Evolutionary conservation across 2,113 vertebrate species (phyloP), one percentile per base, ranked within the genome.

Genomic region (Apteryx mantelli): DNA sequence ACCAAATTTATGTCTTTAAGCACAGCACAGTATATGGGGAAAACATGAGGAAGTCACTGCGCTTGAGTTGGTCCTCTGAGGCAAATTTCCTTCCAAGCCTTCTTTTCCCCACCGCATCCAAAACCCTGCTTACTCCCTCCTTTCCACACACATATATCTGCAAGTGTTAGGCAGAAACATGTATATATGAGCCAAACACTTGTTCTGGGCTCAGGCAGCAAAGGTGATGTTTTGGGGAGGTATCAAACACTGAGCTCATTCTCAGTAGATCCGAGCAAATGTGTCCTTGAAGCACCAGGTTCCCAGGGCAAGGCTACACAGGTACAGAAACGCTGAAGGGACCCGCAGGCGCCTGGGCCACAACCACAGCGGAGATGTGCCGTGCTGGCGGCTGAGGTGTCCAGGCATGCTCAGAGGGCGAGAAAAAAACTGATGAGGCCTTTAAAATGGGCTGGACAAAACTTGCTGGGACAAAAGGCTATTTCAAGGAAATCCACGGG

Each of bases 391-490:
- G 9, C 70, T 32, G 63, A 61, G 22, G 65, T 22, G 2, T 3
- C 6, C 56, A 53, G 53, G 19, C 20, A 13, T 3, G 4, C 70
- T 52, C 44, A 21, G 19, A n/a, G 14, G 22, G 18, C 70, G 13
- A 48, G 22, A 13, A 6, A 13, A 6, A 92, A 82, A 79, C 2
- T 53, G 5, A 0, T 6, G 1, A 3, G 56, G 11, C 3, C 38
- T 82, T 64, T 3, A 1, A 12, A 1, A 18, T 0, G 1, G 85
- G 19, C 12, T 32, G 18, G 4, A 25, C 0, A 1, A 34, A 82
- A 44, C 28, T 16, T 69, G 13, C 38, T 87, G 30, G 5, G 63
- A 18, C 7, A n/a, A 65, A 79, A 79, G 28, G 9, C 9, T 50
- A 5, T 32, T 84, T 42, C 50, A 15, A 10, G 52, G 46, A 89